phyloP scores from a whole-genome alignment of 2,113 vertebrate genomes.

The Tapirus terrestris region DNA sequence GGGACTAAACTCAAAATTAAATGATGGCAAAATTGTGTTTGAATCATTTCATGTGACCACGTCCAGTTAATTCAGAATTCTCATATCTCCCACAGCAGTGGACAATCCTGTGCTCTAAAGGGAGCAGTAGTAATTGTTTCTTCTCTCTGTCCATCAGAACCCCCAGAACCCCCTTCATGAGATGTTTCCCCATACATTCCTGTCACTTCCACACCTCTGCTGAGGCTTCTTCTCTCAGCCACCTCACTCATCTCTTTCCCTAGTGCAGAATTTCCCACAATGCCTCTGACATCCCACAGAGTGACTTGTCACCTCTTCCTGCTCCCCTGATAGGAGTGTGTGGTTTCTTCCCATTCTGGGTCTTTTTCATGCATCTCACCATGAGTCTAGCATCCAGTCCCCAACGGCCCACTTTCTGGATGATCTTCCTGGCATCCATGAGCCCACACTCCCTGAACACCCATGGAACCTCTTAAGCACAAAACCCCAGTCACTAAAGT shows the following conservation, averaged over 20 bases:
- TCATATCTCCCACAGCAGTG: not conserved
- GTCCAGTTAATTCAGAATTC: not conserved
- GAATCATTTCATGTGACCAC: not conserved
- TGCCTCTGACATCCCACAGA: not conserved
- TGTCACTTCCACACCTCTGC: not conserved
- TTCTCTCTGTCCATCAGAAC: not conserved
- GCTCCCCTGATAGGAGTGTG: not conserved
- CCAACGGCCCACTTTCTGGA: not conserved
- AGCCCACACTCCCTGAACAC: not conserved
- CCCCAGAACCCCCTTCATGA: fast-evolving
- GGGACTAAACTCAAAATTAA: not conserved
- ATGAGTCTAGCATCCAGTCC: not conserved
- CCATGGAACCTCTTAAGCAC: not conserved
- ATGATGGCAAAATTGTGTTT: not conserved
- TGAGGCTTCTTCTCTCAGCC: not conserved
- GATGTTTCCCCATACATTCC: not conserved
- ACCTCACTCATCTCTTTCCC: not conserved
- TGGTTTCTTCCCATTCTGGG: not conserved
- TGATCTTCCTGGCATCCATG: not conserved
- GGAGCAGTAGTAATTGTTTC: not conserved
- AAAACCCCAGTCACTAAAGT: not conserved
- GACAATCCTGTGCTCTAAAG: fast-evolving
- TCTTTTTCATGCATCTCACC: not conserved
- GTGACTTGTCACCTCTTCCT: not conserved
- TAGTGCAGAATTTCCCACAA: not conserved